Conservation (phyloP, 2,113 vertebrate genomes). For the Burhinus bistriatus region DNA sequence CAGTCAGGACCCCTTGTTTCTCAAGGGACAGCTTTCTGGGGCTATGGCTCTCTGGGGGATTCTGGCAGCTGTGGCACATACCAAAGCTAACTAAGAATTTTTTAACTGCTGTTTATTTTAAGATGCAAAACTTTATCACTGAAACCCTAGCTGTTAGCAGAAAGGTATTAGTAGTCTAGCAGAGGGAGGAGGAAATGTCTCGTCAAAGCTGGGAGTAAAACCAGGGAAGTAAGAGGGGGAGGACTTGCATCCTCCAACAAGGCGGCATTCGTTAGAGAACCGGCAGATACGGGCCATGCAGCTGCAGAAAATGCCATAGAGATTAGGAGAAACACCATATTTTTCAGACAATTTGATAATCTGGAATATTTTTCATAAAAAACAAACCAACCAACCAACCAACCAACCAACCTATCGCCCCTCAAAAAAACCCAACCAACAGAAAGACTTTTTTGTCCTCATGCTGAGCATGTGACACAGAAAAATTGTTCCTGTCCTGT, state of each 20-base stretch:
- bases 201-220: neutral
- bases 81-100: neutral
- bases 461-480: neutral
- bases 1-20: neutral
- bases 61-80: neutral
- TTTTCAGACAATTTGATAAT: neutral
- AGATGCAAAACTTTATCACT: neutral
- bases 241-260: neutral
- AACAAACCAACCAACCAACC: neutral
- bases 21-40: neutral
- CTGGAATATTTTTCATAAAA: neutral
- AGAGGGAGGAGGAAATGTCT: neutral
- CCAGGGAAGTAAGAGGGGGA: neutral
- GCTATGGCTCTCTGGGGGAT: neutral
- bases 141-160: neutral
- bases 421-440: neutral
- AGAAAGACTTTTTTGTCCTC: neutral
- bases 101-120: neutral
- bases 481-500: neutral
- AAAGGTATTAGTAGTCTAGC: neutral
- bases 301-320: neutral
- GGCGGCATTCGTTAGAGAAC: neutral
- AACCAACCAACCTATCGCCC: neutral
- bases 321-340: neutral
- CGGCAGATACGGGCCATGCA: neutral